A percentile compares a stretch with the other conserved stretches of the same genome.
Evolutionary conservation across 2,113 vertebrate species (phyloP).

Genomic region (Ciconia stormi): DNA sequence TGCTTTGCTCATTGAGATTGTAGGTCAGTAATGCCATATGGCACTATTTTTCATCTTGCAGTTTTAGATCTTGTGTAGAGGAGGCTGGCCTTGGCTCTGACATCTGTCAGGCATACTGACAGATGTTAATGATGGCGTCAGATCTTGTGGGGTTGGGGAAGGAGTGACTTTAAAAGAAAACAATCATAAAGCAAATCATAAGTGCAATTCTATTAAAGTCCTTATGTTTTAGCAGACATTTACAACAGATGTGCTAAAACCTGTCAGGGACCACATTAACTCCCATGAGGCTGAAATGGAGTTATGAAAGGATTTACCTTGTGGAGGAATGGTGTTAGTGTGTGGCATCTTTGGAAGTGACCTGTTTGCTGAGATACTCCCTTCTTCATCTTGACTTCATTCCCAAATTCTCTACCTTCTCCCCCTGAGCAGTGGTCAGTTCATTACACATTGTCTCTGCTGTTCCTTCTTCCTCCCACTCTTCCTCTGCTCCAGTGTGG

Average conservation of each 20-base stretch:
- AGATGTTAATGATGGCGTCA: neutral
- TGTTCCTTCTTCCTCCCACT: neutral
- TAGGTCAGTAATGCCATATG: conserved; percentile 82
- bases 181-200: neutral
- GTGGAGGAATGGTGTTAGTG: neutral
- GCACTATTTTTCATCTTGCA: neutral
- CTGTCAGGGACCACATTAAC: neutral
- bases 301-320: neutral
- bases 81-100: neutral
- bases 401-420: neutral
- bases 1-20: conserved; percentile 90
- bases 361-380: neutral
- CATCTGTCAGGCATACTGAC: neutral
- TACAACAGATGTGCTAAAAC: neutral
- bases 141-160: neutral
- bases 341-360: neutral
- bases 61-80: neutral
- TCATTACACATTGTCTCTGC: fast-evolving
- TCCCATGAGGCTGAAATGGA: neutral
- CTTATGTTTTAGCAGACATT: neutral
- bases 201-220: neutral
- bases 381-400: neutral
- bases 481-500: neutral
- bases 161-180: neutral
- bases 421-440: neutral